Base-by-base conservation (phyloP, 2,113 vertebrate species). In the Atractosteus spatula region DNA sequence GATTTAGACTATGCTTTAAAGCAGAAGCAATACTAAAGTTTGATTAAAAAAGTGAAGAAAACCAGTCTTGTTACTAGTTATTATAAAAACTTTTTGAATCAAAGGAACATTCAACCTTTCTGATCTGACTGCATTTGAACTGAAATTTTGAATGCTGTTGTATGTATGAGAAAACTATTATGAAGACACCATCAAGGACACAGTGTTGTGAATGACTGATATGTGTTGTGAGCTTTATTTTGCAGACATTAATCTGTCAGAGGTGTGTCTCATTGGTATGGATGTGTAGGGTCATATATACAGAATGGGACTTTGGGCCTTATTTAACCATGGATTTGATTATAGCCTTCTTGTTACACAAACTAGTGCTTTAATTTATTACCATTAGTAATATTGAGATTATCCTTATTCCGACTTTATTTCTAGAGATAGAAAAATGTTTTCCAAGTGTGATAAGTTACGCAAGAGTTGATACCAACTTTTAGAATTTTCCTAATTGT, bases 311-410 rank as follows among this genome's bases (percentile, higher is more conserved):
- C 47, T 51, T 51, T 10, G 68, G 16, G 72, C 72, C 72, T 71
- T 68, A 66, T 72, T 71, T 75, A 68, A 77, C 63, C 6, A 62
- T 7, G 14, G 11, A 55, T 63, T 65, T 65, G 13, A 66, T 62
- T 14, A 55, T 6, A 45, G 17, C 41, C 29, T 29, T 29, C 57
- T 16, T 14, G 6, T 7, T 59, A 7, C 3, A 59, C 10, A n/a
- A 64, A 65, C n/a, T 55, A 47, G 8, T 72, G 64, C 69, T 70
- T 73, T 73, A 73, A 29, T 67, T 59, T 70, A 67, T 77, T 77
- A 62, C 59, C 68, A 62, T 73, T 70, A 68, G 55, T 51, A 70
- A 67, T 61, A 67, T 17, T 66, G 44, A 51, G 41, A 17, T 64
- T 51, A 62, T 68, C 68, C 68, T 47, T 56, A 42, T 66, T 45